Evolutionary conservation across 2,888 invertebrate species (phyloP), one percentile per base, ranked within the genome.

Genomic region (Yponomeuta evonymella): DNA sequence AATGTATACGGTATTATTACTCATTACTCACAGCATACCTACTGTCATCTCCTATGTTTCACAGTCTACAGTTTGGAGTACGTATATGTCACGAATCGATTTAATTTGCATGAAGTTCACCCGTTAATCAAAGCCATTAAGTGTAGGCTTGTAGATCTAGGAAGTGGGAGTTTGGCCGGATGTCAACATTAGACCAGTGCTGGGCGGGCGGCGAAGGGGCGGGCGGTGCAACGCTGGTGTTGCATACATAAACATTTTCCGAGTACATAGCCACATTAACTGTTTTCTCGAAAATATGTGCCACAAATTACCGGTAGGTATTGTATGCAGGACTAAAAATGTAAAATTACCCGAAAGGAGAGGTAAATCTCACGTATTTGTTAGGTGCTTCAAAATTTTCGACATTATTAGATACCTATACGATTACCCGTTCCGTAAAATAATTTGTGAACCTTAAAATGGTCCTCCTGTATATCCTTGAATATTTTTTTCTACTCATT

Each of bases 221-320:
- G 67, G 58, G 43, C 58, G 71, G 62, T 29, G 58, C 9, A 15
- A 9, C 63, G 79, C 81, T 76, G 76, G 76, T 80, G 81, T 58
- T 58, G 23, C 23, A 23, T 85, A 88, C 87, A 90, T 91, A 90
- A 90, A 92, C 89, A 89, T 89, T 91, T 92, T 91, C 91, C 87
- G 88, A 86, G 91, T 90, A 92, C 90, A 90, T 89, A 87, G 87
- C 86, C 88, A 88, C 90, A 91, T 91, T 58, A 92, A 92, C 91
- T 91, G 90, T 89, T 88, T 90, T 92, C 87, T 82, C 82, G 90
- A 81, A 87, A 91, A 91, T 85, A 85, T 87, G 87, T 82, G 86
- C 85, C 90, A 90, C 90, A 88, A 91, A 90, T 8, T 90, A 90
- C 85, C 79, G 4, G 30, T 30, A 64, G 11, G 6, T 58, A 58